Evolutionary conservation across 2,888 invertebrate species (phyloP).

Genomic region (Dasysyrphus albostriatus): DNA sequence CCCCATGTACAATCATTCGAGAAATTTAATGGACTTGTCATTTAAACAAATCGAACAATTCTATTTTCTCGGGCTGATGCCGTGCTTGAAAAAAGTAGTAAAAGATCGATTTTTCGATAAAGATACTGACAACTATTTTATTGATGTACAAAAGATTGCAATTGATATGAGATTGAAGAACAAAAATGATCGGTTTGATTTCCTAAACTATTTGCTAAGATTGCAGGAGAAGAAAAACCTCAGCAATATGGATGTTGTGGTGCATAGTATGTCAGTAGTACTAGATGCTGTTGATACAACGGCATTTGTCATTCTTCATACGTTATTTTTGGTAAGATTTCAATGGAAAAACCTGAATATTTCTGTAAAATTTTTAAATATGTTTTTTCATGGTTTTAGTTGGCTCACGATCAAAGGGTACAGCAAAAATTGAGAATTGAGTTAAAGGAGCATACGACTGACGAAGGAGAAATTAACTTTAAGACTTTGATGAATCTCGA

Average conservation of each 20-base stretch:
- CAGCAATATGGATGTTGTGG: constrained; percentile 79
- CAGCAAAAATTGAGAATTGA: constrained; percentile 79
- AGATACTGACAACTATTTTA: constrained; percentile 86
- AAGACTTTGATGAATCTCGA: constrained; percentile 78
- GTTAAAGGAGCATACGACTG: constrained; percentile 74
- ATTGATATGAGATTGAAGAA: constrained; percentile 77
- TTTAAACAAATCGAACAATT: constrained; percentile 77
- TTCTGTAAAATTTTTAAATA: neutral
- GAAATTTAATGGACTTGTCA: constrained; percentile 76
- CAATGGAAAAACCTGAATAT: neutral
- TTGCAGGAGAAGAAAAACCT: constrained; percentile 79
- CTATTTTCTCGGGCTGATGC: constrained; percentile 77
- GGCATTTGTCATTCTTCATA: constrained; percentile 78
- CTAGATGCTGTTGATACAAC: constrained; percentile 82
- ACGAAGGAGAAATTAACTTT: constrained; percentile 75
- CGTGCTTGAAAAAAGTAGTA: constrained; percentile 76
- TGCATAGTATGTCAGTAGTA: constrained; percentile 80
- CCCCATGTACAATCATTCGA: constrained; percentile 76
- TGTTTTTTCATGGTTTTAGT: constrained; percentile 54
- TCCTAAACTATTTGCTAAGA: constrained; percentile 79
- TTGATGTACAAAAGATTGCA: constrained; percentile 78
- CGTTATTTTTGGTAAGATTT: constrained; percentile 51
- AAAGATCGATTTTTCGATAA: constrained; percentile 79
- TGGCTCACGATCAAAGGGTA: constrained; percentile 77
- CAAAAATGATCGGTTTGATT: constrained; percentile 78